Evolutionary conservation across 2,888 invertebrate species (phyloP).

Genomic region (Pterobdella sp.): DNA sequence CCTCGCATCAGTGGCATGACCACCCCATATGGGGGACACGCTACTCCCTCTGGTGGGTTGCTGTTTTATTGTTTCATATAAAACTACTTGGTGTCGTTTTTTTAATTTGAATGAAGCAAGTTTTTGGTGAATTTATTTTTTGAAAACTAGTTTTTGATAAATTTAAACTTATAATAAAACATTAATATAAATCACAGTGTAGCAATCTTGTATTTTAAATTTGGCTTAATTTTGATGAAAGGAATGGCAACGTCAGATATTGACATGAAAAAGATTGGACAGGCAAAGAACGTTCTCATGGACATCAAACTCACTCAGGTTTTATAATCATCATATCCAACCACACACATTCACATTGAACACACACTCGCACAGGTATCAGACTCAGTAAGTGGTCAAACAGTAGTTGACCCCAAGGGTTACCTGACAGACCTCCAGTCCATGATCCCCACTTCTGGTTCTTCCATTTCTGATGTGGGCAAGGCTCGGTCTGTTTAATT

Average conservation of each 20-base stretch:
- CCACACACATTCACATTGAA: background rate
- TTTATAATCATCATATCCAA: background rate
- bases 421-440: constrained; percentile 98
- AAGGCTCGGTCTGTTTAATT: constrained; percentile 1
- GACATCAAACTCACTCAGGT: constrained; percentile 78
- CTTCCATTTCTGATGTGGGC: constrained; percentile 69
- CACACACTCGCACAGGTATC: constrained; percentile 73
- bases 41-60: constrained; percentile 42
- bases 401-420: constrained; percentile 98
- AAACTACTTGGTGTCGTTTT: too few relatives aligned
- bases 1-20: constrained; percentile 59
- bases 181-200: background rate
- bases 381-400: constrained; percentile 96
- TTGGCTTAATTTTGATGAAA: background rate
- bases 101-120: too few relatives aligned
- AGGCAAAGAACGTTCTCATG: constrained; percentile 93
- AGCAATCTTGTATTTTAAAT: background rate
- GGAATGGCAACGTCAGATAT: constrained; percentile 60
- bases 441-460: constrained; percentile 97
- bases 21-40: constrained; percentile 47
- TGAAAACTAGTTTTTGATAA: background rate
- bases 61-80: too few relatives aligned
- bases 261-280: constrained; percentile 91
- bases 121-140: too few relatives aligned
- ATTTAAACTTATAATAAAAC: background rate